Percentiles rank a stretch among this genome's conserved stretches.
These are phyloP conservation scores for Cheilosia variabilis DNA, from an alignment of 2,888 invertebrate species.

Conservation along the genomic window DNA sequence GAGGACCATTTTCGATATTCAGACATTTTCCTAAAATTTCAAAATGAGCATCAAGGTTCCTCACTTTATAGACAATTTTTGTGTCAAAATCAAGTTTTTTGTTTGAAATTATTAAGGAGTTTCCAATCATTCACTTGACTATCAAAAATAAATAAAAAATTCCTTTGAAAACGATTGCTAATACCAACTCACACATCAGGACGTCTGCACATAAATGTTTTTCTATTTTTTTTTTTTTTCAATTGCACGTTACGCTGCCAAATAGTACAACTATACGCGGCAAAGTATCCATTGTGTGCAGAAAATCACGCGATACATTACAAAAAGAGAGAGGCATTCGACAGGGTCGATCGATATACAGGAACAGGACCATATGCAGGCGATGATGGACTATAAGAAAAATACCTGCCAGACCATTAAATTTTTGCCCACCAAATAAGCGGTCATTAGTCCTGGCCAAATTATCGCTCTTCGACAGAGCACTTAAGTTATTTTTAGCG, in stretches of 20 bases:
- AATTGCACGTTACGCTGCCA: slow-evolving; percentile 28
- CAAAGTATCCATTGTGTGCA: slow-evolving; percentile 28
- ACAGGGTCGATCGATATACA: slow-evolving; percentile 12
- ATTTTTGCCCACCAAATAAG: slow-evolving; percentile 52
- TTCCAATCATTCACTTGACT: no score
- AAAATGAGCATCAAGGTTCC: no score
- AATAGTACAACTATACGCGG: slow-evolving; percentile 19
- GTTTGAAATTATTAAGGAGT: no score
- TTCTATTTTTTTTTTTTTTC: slow-evolving; percentile 17
- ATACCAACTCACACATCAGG: neutral
- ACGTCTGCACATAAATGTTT: slow-evolving; percentile 43
- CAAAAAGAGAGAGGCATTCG: slow-evolving; percentile 30
- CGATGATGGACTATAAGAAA: neutral
- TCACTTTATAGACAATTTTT: no score
- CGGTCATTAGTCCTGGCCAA: slow-evolving; percentile 59
- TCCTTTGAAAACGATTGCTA: no score
- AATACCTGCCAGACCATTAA: slow-evolving; percentile 29
- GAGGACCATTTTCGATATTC: no score
- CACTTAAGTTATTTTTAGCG: slow-evolving; percentile 57
- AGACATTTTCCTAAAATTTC: no score
- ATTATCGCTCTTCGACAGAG: slow-evolving; percentile 51
- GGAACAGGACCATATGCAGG: neutral
- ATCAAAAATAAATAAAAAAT: no score
- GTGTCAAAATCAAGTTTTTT: no score
- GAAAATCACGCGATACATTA: slow-evolving; percentile 48